Evolutionary conservation across 2,113 vertebrate genomes (phyloP).

Genomic region (Lophotis ruficrista): DNA sequence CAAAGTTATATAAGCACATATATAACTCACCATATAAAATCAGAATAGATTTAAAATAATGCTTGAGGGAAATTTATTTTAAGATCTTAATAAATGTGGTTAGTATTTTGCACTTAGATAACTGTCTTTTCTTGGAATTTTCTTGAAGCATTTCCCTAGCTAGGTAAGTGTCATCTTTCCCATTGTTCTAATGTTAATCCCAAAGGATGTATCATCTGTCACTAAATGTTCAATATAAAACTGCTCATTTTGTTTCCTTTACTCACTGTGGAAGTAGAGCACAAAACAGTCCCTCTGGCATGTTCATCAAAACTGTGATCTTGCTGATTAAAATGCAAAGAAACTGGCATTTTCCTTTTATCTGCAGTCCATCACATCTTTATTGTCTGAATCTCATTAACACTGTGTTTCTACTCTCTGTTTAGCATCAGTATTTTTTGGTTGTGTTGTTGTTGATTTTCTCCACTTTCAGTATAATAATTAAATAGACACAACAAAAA

Average conservation of each 20-base stretch:
- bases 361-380: constrained; percentile 32
- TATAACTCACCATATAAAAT: not conserved
- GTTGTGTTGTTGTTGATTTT: not conserved
- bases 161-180: not conserved
- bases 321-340: constrained; percentile 70
- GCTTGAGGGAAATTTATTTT: not conserved
- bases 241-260: constrained; percentile 63
- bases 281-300: constrained; percentile 51
- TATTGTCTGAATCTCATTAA: constrained; percentile 61
- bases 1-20: not conserved
- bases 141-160: not conserved
- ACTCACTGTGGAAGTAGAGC: constrained; percentile 46
- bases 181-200: constrained; percentile 29
- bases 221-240: constrained; percentile 47
- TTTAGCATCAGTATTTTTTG: not conserved
- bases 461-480: not conserved
- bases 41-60: not conserved
- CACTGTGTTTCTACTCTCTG: not conserved
- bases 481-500: constrained; percentile 30
- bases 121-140: not conserved
- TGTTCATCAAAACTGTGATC: constrained; percentile 69
- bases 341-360: constrained; percentile 54
- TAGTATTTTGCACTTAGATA: not conserved
- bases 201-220: constrained; percentile 52
- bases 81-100: not conserved